These are phyloP conservation scores for Drosophila tsacasi DNA, from an alignment of 1,140 invertebrate species.

Conservation along the genomic window DNA sequence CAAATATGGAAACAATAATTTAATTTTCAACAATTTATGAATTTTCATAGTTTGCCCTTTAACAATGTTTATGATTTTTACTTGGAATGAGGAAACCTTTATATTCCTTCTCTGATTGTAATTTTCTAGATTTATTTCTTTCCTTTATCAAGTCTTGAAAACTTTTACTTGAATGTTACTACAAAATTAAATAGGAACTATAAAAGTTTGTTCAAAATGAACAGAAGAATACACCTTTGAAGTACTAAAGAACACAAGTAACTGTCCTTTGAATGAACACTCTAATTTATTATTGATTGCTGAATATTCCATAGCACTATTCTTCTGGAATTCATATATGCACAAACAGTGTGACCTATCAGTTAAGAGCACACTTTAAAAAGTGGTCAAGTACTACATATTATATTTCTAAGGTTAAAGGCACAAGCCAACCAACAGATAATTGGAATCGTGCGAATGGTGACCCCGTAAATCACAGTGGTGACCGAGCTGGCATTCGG, in stretches of 20 bases:
- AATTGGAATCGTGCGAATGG: constrained; percentile 49
- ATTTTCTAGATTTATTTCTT: not conserved
- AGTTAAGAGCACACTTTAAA: not conserved
- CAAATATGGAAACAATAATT: too few species aligned
- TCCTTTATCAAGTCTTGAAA: too few species aligned
- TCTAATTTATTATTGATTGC: not conserved
- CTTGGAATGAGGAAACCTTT: too few species aligned
- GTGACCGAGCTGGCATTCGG: constrained; percentile 52
- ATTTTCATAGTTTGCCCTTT: too few species aligned
- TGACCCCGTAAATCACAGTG: constrained; percentile 58
- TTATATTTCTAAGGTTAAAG: constrained; percentile 10
- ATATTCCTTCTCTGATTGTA: too few species aligned
- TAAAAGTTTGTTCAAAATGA: not conserved
- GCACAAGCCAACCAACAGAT: constrained; percentile 17
- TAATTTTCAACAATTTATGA: too few species aligned
- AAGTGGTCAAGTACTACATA: not conserved
- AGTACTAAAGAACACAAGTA: too few species aligned
- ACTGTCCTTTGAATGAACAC: not conserved
- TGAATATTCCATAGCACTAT: too few species aligned
- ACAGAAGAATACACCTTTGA: too few species aligned
- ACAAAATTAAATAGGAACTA: not conserved
- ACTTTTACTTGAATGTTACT: not conserved
- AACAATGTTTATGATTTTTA: too few species aligned
- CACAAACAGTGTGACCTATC: not conserved
- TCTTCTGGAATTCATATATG: not conserved